These are phyloP conservation scores for Sericinus montela DNA, from an alignment of 2,888 invertebrate species.

Conservation along the genomic window DNA sequence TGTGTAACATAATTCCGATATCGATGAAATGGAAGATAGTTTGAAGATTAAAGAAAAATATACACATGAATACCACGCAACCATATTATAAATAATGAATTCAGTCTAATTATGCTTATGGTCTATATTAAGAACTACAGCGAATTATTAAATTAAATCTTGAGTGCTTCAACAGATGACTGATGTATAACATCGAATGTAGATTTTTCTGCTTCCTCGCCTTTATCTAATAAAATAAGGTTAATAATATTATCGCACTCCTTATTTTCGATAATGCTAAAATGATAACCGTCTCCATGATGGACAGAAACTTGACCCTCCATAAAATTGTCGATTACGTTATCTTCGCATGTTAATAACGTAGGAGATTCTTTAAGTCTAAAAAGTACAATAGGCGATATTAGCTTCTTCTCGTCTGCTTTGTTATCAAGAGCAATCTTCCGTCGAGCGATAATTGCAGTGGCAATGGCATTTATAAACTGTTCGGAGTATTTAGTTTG, in stretches of 20 bases:
- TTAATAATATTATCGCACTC: constrained; percentile 83
- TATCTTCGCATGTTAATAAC: constrained; percentile 76
- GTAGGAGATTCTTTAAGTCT: constrained; percentile 80
- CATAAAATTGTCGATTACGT: constrained; percentile 81
- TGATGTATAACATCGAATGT: constrained; percentile 51
- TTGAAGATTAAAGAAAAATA: too few species aligned
- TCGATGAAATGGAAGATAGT: too few species aligned
- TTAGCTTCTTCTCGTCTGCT: constrained; percentile 64
- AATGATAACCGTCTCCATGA: constrained; percentile 85
- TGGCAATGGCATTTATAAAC: constrained; percentile 44
- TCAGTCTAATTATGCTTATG: too few species aligned
- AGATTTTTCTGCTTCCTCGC: constrained; percentile 38
- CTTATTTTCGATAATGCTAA: constrained; percentile 83
- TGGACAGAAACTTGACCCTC: constrained; percentile 78
- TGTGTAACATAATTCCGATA: too few species aligned
- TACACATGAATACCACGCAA: too few species aligned
- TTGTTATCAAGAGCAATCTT: constrained; percentile 73
- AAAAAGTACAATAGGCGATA: constrained; percentile 80
- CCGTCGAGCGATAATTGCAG: constrained; percentile 69
- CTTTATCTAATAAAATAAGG: constrained; percentile 42
- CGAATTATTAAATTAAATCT: background rate
- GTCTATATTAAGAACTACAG: too few species aligned
- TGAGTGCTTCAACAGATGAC: constrained; percentile 38
- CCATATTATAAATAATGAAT: too few species aligned
- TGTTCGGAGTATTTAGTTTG: constrained; percentile 56